Evolutionary conservation across 2,888 invertebrate species (phyloP).

Genomic region (Sthenelais limicola): DNA sequence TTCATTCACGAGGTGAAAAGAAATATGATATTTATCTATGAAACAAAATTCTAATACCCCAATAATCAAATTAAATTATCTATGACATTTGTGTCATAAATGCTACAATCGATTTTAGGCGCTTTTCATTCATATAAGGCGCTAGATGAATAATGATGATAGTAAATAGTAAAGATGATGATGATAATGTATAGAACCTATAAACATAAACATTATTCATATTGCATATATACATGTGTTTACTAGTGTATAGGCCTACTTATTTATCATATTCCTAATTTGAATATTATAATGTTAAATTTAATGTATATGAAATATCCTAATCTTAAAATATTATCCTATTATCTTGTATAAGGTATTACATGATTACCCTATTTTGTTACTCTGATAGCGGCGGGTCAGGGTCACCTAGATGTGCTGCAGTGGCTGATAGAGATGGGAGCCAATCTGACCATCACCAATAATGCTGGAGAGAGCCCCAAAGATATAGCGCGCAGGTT

Average conservation of each 20-base stretch:
- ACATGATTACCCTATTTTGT: constrained; percentile 1
- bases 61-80: too few relatives aligned
- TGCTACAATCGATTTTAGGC: background rate
- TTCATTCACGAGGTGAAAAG: too few relatives aligned
- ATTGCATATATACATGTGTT: too few relatives aligned
- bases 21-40: too few relatives aligned
- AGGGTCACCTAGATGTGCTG: constrained; percentile 71
- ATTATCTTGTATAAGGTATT: background rate
- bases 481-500: constrained; percentile 70
- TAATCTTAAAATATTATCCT: too few relatives aligned
- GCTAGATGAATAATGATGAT: background rate
- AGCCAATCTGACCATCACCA: constrained; percentile 68
- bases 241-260: too few relatives aligned
- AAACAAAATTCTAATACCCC: too few relatives aligned
- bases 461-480: constrained; percentile 70
- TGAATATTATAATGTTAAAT: too few relatives aligned
- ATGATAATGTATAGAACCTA: background rate
- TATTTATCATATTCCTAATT: too few relatives aligned
- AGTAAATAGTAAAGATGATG: background rate
- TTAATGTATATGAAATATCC: too few relatives aligned
- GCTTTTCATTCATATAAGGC: background rate
- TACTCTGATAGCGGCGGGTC: constrained; percentile 68
- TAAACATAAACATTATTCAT: too few relatives aligned
- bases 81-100: too few relatives aligned
- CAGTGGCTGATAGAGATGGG: constrained; percentile 73